These are phyloP conservation scores for Zoanthus gigantus DNA, from an alignment of 92 coral and sea anemone species.

Conservation along the genomic window DNA sequence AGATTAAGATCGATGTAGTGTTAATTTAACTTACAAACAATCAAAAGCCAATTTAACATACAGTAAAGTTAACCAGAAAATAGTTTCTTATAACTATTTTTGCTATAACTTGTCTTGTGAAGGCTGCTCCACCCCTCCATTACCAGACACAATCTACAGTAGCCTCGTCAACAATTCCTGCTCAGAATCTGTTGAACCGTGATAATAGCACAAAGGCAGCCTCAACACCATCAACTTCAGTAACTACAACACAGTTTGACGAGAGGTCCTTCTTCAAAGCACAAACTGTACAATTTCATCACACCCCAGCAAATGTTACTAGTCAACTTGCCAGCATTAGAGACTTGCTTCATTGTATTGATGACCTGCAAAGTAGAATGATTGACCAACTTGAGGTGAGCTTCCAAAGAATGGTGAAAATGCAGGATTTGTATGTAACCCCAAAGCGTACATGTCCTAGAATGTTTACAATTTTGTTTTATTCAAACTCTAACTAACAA, in stretches of 20 bases:
- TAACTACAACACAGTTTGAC: slow-evolving; percentile 29
- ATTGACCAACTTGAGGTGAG: slow-evolving; percentile 91
- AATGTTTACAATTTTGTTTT: too few species aligned
- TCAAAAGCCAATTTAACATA: too few species aligned
- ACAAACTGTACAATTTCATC: slow-evolving; percentile 48
- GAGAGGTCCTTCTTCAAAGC: slow-evolving; percentile 62
- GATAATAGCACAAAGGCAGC: slow-evolving; percentile 44
- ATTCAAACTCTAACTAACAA: too few species aligned
- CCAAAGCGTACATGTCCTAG: too few species aligned
- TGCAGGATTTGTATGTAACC: too few species aligned
- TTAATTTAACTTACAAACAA: too few species aligned
- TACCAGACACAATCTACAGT: slow-evolving; percentile 17
- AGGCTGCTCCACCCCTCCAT: slow-evolving; percentile 86
- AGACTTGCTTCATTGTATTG: slow-evolving; percentile 82
- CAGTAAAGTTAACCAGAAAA: too few species aligned
- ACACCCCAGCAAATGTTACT: slow-evolving; percentile 70
- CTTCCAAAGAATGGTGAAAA: neutral
- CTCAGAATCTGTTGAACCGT: slow-evolving; percentile 17
- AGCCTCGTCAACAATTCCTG: slow-evolving; percentile 21
- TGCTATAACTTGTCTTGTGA: neutral
- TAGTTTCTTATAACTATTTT: neutral
- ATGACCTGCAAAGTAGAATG: slow-evolving; percentile 79
- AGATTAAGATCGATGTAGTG: too few species aligned
- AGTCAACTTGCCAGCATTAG: slow-evolving; percentile 72
- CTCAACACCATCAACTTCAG: slow-evolving; percentile 30